phyloP scores from a whole-genome alignment of 2,888 invertebrate species.

The Graphium colonna region DNA sequence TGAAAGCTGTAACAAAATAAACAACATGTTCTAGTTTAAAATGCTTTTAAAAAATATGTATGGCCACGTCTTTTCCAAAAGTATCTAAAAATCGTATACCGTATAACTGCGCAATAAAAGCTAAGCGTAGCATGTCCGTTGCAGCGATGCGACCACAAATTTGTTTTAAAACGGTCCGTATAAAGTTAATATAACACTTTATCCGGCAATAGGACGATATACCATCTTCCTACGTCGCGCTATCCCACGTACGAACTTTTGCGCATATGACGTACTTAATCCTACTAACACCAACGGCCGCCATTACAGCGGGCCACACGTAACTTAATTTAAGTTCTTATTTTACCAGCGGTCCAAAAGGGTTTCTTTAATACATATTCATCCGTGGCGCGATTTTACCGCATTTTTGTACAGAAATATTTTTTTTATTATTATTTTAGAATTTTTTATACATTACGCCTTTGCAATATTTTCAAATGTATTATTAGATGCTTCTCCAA shows the following conservation, averaged over 20 bases:
- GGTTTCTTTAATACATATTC: conserved; percentile 4
- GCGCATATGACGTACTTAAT: conserved; percentile 15
- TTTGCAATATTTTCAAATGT: too few species aligned
- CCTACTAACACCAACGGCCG: conserved; percentile 15
- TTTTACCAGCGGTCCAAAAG: conserved; percentile 1
- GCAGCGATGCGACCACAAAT: conserved; percentile 13
- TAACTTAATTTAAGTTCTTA: conserved; percentile 16
- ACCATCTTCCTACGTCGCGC: conserved; percentile 30
- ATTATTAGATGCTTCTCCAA: too few species aligned
- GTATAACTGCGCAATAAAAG: background rate
- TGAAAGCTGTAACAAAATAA: too few species aligned
- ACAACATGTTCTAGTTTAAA: too few species aligned
- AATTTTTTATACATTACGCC: too few species aligned
- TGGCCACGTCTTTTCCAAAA: too few species aligned
- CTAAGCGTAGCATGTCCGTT: background rate
- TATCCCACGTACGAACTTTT: conserved; percentile 7
- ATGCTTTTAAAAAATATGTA: too few species aligned
- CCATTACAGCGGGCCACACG: conserved; percentile 4
- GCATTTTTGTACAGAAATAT: too few species aligned
- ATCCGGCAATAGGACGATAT: conserved; percentile 6
- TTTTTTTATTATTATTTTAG: too few species aligned
- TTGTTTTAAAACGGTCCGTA: conserved; percentile 11
- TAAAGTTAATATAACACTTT: conserved; percentile 11
- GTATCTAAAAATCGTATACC: background rate
- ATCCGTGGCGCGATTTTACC: background rate